phyloP scores from a whole-genome alignment of 2,113 vertebrate species.

The Hypanus sabinus region DNA sequence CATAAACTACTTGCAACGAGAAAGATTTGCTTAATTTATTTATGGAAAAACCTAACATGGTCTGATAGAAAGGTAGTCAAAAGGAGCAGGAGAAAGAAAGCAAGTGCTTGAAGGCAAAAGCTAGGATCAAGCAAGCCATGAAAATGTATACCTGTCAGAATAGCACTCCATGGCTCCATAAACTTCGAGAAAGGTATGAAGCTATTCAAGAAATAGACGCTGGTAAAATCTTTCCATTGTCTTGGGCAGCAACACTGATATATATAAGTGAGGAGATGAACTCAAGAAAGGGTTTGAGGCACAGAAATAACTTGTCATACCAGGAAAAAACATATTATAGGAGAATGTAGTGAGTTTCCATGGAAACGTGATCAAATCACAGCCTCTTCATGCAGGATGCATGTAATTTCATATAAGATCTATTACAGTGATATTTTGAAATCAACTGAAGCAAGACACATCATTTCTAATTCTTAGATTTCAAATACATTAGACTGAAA shows the following conservation, averaged over 20 bases:
- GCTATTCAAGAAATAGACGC: too few species aligned
- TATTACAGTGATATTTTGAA: neutral
- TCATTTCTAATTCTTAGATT: neutral
- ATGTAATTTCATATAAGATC: neutral
- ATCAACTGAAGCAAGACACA: neutral
- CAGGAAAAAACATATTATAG: neutral
- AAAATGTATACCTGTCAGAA: neutral
- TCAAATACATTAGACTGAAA: neutral
- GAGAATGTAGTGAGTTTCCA: neutral
- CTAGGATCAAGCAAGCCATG: neutral
- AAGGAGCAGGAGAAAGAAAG: neutral
- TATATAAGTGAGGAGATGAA: neutral
- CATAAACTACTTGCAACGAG: neutral
- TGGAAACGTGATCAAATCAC: neutral
- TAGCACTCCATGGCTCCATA: neutral
- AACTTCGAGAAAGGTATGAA: neutral
- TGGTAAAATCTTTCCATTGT: neutral
- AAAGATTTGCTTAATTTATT: neutral
- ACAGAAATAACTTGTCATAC: neutral
- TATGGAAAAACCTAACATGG: neutral
- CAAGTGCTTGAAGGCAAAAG: neutral
- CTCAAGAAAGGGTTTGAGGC: neutral
- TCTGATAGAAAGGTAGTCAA: neutral
- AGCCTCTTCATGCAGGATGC: neutral
- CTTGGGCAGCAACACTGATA: neutral